Evolutionary conservation across 2,113 vertebrate genomes (phyloP).

Genomic region (Atlantisia rogersi): DNA sequence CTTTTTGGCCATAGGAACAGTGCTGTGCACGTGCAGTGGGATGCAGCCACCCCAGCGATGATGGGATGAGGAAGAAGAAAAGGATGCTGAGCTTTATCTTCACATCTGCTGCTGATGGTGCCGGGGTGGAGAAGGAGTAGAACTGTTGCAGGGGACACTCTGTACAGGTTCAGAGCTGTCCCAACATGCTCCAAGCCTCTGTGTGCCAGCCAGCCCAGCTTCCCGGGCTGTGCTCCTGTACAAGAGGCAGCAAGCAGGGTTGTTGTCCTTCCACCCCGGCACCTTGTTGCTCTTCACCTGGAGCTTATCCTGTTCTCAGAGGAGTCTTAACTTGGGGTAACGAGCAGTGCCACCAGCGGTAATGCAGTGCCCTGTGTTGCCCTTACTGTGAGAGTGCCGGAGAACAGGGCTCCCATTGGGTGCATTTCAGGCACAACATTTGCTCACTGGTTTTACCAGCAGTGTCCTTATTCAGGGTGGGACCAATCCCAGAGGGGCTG

Average conservation of each 20-base stretch:
- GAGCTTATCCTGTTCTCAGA: background rate
- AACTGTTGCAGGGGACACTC: background rate
- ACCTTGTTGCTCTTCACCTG: background rate
- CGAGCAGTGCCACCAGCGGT: background rate
- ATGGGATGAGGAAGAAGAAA: background rate
- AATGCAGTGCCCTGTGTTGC: too few species aligned
- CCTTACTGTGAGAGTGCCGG: background rate
- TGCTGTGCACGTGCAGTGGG: accelerated
- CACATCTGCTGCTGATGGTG: background rate
- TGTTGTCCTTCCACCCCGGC: background rate
- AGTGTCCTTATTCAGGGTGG: background rate
- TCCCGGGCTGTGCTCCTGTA: background rate
- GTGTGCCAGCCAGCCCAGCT: background rate
- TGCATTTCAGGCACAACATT: background rate
- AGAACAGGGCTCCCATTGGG: background rate
- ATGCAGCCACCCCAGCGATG: accelerated
- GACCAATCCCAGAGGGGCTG: background rate
- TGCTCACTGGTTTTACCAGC: background rate
- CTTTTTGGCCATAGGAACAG: background rate
- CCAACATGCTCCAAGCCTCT: accelerated
- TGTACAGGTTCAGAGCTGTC: background rate
- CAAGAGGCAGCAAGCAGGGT: background rate
- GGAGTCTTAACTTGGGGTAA: background rate
- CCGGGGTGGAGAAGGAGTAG: background rate
- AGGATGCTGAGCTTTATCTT: background rate